Percentiles rank a stretch among this genome's conserved stretches.
Evolutionary conservation across 2,888 invertebrate species (phyloP).

Genomic region (Scaptomyza caliginosa): DNA sequence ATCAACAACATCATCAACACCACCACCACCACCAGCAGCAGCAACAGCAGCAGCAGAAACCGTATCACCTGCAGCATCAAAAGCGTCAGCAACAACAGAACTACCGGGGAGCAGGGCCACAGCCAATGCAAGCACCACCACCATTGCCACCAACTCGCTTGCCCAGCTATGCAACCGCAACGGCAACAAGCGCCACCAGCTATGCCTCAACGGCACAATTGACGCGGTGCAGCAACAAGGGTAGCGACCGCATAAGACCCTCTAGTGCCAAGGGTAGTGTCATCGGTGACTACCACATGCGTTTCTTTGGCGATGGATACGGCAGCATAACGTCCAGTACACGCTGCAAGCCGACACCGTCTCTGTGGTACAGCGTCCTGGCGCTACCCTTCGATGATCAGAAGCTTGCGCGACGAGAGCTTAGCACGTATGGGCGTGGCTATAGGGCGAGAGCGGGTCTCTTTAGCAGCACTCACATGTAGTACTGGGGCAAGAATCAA

Average conservation of each 20-base stretch:
- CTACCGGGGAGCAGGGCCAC: conserved; percentile 13
- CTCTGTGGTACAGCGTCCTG: conserved; percentile 94
- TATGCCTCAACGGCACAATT: conserved; percentile 71
- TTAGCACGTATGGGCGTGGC: conserved; percentile 85
- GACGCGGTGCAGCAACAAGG: conserved; percentile 48
- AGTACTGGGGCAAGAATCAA: conserved; percentile 4
- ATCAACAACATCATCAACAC: conserved; percentile 41
- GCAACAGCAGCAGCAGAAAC: conserved; percentile 20
- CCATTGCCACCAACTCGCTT: conserved; percentile 31
- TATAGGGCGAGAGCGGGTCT: conserved; percentile 92
- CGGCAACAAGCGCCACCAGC: conserved; percentile 72
- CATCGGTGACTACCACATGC: conserved; percentile 38
- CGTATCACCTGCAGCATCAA: conserved; percentile 12
- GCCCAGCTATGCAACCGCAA: conserved; percentile 73
- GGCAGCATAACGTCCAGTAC: conserved; percentile 69
- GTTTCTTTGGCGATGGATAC: conserved; percentile 50
- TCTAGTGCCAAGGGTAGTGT: conserved; percentile 4
- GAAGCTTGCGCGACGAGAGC: conserved; percentile 93
- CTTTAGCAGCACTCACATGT: conserved; percentile 90
- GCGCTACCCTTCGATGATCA: conserved; percentile 97
- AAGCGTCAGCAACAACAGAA: conserved; percentile 22
- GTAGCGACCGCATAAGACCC: conserved; percentile 2
- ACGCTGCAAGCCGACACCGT: conserved; percentile 86
- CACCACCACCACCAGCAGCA: conserved; percentile 29
- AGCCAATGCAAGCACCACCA: conserved; percentile 2